These are phyloP conservation scores for Beris chalybata DNA, from an alignment of 2,888 invertebrate species.

Conservation along the genomic window DNA sequence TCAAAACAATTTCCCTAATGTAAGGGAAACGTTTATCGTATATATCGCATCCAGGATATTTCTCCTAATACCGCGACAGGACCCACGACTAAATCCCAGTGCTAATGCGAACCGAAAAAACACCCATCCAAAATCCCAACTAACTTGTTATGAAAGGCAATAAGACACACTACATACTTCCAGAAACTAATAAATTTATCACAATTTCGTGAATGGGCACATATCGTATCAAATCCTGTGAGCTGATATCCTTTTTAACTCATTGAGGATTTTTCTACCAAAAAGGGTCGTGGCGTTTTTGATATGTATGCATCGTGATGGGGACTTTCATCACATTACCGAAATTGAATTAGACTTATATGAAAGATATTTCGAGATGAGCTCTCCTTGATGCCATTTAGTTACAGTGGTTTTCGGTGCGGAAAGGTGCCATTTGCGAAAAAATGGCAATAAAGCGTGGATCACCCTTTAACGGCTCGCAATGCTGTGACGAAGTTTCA, in stretches of 20 bases:
- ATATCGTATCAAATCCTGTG: slow-evolving; percentile 16
- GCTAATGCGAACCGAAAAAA: too few relatives aligned
- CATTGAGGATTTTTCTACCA: too few relatives aligned
- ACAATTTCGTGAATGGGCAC: slow-evolving; percentile 15
- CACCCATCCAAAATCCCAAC: too few relatives aligned
- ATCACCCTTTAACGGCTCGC: slow-evolving; percentile 5
- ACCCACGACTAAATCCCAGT: too few relatives aligned
- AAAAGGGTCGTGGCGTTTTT: not conserved
- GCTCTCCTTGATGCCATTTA: not conserved
- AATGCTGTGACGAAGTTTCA: slow-evolving; percentile 21
- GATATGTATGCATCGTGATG: slow-evolving; percentile 26
- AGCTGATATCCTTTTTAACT: too few relatives aligned
- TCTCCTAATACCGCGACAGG: too few relatives aligned
- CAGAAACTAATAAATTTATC: slow-evolving; percentile 26
- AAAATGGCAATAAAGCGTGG: too few relatives aligned
- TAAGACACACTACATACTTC: slow-evolving; percentile 1
- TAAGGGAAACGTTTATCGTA: too few relatives aligned
- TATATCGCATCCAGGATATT: too few relatives aligned
- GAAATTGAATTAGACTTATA: slow-evolving; percentile 37
- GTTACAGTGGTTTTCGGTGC: too few relatives aligned
- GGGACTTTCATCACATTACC: slow-evolving; percentile 37
- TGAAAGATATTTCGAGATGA: slow-evolving; percentile 13
- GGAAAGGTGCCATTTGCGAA: too few relatives aligned
- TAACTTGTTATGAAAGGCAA: not conserved
- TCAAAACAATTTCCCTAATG: too few relatives aligned